Evolutionary conservation across 1,140 invertebrate genomes (phyloP), one percentile per base, ranked within the genome.

Genomic region (Phthorimaea operculella): DNA sequence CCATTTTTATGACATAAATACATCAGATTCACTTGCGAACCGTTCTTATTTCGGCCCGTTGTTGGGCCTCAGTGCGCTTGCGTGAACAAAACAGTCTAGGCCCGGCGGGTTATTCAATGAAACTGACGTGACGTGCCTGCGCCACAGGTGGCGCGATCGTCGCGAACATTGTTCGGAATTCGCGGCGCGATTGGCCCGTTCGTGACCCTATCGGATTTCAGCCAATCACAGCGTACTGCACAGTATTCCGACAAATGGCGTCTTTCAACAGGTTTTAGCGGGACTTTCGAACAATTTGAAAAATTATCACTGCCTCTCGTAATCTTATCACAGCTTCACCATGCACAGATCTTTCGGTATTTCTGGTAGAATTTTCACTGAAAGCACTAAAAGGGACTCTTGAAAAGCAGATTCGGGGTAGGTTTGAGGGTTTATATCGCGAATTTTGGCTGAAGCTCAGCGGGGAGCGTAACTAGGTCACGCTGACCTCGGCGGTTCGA

Each of bases 1-100:
- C 87, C 88, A 89, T 89, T 88, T 89, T 89, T 89, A 88, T 83
- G 85, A 87, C 87, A 88, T 89, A 89, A 89, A 89, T 88, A 89
- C 88, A 89, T 89, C 88, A 84, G 79, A 78, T 83, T 83, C 82
- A 83, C 79, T 83, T 84, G 56, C 66, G 65, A 83, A 73, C 72
- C 69, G 68, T 77, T 73, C 69, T 76, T 82, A 82, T 70, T 81
- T 79, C 79, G 79, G 79, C 81, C 81, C 81, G 82, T 82, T 81
- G 78, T 81, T 79, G 81, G 81, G 78, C 81, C 79, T 77, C 74
- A 82, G 64, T 79, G 72, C 79, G 81, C 81, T 59, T 81, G 81
- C 81, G 81, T 82, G 66, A 80, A 77, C 67, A 74, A 72, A 79
- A 79, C 74, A 77, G 70, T 77, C 77, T 73, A 74, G 76, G 72